Conservation (phyloP, 1,140 invertebrate genomes). For the Nymphalis io region DNA sequence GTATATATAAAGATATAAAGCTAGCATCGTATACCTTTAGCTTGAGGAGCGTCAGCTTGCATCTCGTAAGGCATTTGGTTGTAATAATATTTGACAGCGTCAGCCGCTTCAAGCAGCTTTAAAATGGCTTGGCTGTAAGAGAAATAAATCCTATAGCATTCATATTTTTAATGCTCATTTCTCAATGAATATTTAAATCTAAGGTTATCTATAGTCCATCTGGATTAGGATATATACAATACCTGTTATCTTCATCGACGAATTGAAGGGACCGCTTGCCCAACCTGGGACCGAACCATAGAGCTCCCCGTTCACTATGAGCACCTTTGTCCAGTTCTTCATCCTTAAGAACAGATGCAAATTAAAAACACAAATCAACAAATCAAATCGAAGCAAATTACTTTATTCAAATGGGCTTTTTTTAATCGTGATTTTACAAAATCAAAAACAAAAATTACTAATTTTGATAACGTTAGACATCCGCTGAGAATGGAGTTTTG, state of each 20-base stretch:
- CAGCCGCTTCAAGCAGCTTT: constrained; percentile 61
- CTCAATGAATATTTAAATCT: too few species aligned
- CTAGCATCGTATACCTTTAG: constrained; percentile 53
- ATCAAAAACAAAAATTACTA: too few species aligned
- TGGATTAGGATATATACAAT: too few species aligned
- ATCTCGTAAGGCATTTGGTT: constrained; percentile 59
- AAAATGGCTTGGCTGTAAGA: constrained; percentile 51
- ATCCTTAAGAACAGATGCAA: constrained; percentile 43
- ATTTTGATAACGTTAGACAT: too few species aligned
- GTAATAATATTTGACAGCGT: constrained; percentile 62
- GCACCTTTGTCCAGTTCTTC: constrained; percentile 50
- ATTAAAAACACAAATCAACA: not conserved
- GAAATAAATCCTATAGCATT: constrained; percentile 5
- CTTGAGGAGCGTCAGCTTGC: constrained; percentile 53
- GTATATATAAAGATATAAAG: too few species aligned
- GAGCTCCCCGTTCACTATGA: constrained; percentile 53
- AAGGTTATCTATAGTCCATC: too few species aligned
- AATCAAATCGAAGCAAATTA: too few species aligned
- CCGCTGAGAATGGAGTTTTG: too few species aligned
- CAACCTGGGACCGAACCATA: constrained; percentile 67
- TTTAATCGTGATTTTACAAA: too few species aligned
- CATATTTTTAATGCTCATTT: too few species aligned
- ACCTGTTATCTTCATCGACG: constrained; percentile 53
- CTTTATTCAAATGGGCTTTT: too few species aligned
- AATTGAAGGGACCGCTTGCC: constrained; percentile 56